Evolutionary conservation across 2,113 vertebrate species (phyloP), one percentile per base, ranked within the genome.

Genomic region (Mastomys natalensis): DNA sequence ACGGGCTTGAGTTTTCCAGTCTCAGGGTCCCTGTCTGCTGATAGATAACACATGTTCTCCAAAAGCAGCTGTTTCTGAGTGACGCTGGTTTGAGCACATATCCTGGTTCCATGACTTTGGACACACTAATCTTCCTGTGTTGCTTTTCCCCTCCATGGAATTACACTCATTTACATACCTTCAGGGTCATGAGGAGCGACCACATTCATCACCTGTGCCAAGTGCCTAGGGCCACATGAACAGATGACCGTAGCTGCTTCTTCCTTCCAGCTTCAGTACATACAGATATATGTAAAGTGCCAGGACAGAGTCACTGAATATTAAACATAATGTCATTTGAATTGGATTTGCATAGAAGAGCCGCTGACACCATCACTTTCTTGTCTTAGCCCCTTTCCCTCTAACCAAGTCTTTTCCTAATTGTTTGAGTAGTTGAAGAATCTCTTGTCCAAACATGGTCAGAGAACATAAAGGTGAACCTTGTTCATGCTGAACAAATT

Each of bases 401-500:
- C 7, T 87, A 95, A 96, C 73, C 29, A 95, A 93, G 77, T 34
- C 73, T 96, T 95, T 85, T 81, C 60, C 92, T 96, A 96, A 94
- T 85, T 95, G 92, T 87, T 86, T 94, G 90, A 97, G 89, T 29
- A 70, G 90, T 55, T 66, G 81, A 92, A 96, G 86, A 62, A 76
- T 81, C 55, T 80, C 92, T 94, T 93, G 78, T 95, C 92, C 82
- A 89, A 95, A 96, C 45, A 89, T 29, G 80, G 94, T 88, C n/a
- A 40, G 92, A 90, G 77, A 92, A 95, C n/a, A 62, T 5, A 87
- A 58, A 62, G 94, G 89, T 92, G 90, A 96, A 77, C 70, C 70
- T 37, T 89, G 95, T 95, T 91, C 89, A 85, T 34, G 95, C 91
- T 53, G 78, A 91, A 91, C 96, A 91, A 82, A 97, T 96, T 95